These are phyloP conservation scores for Pipistrellus nathusii DNA, from an alignment of 2,797 vertebrate species.

Conservation along the genomic window DNA sequence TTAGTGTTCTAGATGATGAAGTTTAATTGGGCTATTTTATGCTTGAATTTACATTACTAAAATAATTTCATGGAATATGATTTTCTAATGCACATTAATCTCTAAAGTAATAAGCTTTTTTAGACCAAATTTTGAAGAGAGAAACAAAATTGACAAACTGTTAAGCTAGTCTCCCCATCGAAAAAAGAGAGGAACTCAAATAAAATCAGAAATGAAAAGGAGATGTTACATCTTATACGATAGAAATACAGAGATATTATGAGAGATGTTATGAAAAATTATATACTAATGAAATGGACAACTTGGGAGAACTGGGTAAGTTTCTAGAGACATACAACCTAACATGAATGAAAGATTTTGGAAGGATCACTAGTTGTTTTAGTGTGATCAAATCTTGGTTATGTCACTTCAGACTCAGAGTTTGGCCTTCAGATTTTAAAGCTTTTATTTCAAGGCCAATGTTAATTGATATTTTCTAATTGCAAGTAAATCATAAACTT, in stretches of 20 bases:
- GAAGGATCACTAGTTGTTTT: not conserved
- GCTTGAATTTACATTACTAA: not conserved
- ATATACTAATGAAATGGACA: not conserved
- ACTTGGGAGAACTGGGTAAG: not conserved
- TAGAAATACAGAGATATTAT: not conserved
- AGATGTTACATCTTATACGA: not conserved
- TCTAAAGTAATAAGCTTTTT: not conserved
- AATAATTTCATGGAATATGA: not conserved
- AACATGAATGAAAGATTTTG: not conserved
- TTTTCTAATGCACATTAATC: not conserved
- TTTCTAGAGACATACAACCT: not conserved
- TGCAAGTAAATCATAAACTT: not conserved
- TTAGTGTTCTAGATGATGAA: not conserved
- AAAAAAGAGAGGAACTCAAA: not conserved
- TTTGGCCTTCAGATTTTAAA: not conserved
- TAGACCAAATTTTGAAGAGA: not conserved
- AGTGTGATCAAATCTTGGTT: not conserved
- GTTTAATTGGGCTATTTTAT: not conserved
- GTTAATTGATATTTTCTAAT: not conserved
- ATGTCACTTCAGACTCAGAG: not conserved
- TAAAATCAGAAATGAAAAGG: not conserved
- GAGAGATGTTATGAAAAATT: not conserved
- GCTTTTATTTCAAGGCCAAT: not conserved
- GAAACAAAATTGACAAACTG: not conserved
- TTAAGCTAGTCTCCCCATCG: not conserved